Evolutionary conservation across 2,797 vertebrate genomes (phyloP).

Genomic region (Borostomias antarcticus): DNA sequence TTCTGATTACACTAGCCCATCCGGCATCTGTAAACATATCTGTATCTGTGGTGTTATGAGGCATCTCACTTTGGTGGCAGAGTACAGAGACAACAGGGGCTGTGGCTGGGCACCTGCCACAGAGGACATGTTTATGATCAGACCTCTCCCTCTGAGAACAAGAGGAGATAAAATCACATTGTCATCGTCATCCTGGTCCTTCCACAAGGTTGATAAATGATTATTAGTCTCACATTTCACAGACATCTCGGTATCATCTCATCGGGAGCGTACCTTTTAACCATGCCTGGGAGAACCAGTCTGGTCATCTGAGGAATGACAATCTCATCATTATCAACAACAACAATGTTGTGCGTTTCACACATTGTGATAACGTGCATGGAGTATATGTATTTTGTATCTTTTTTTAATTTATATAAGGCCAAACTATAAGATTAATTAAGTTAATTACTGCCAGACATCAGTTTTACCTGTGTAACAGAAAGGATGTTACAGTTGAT

Average conservation of each 20-base stretch:
- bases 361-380: neutral
- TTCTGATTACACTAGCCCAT: neutral
- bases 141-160: conserved; percentile 69
- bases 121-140: conserved; percentile 84
- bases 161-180: conserved; percentile 18
- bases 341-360: neutral
- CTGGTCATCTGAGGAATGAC: conserved; percentile 74
- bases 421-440: neutral
- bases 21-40: too few relatives aligned
- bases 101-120: conserved; percentile 54
- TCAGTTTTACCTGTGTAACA: conserved; percentile 70
- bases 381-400: too few relatives aligned
- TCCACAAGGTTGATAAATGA: neutral
- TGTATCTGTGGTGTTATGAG: neutral
- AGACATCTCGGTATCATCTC: neutral
- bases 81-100: conserved; percentile 74
- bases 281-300: conserved; percentile 79
- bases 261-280: conserved; percentile 71
- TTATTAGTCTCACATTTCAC: conserved; percentile 4
- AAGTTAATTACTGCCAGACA: too few relatives aligned
- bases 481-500: conserved; percentile 81
- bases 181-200: neutral
- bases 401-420: too few relatives aligned
- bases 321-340: conserved; percentile 3
- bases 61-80: conserved; percentile 74